A percentile compares a stretch with the other conserved stretches of the same genome.
phyloP scores from a whole-genome alignment of 2,888 invertebrate species.

The Aplocera efformata region DNA sequence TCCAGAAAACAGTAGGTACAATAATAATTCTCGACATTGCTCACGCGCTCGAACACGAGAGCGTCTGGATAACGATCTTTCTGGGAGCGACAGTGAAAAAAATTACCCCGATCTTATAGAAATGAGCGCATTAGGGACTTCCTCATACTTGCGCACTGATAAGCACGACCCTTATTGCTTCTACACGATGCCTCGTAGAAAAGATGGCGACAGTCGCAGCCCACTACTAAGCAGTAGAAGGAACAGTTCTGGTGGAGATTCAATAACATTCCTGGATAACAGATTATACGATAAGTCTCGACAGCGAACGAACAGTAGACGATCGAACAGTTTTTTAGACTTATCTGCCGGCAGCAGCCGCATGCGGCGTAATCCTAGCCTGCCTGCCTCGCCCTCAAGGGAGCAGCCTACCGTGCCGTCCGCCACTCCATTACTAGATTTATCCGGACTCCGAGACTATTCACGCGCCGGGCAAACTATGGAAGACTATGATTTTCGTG shows the following conservation, averaged over 20 bases:
- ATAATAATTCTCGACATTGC: slow-evolving; percentile 64
- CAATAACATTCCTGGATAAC: slow-evolving; percentile 65
- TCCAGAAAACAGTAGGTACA: slow-evolving; percentile 61
- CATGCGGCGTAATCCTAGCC: slow-evolving; percentile 77
- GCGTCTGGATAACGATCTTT: slow-evolving; percentile 71
- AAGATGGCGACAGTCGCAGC: slow-evolving; percentile 86
- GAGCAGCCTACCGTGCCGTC: slow-evolving; percentile 67
- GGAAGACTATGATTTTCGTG: slow-evolving; percentile 87
- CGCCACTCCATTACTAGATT: slow-evolving; percentile 83
- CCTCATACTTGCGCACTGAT: slow-evolving; percentile 62
- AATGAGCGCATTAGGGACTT: slow-evolving; percentile 69
- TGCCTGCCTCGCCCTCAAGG: slow-evolving; percentile 84
- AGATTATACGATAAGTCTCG: slow-evolving; percentile 56
- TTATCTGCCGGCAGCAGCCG: slow-evolving; percentile 75
- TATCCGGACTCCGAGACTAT: slow-evolving; percentile 77
- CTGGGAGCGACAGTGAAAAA: slow-evolving; percentile 74
- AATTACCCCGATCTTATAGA: slow-evolving; percentile 80
- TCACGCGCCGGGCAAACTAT: slow-evolving; percentile 66
- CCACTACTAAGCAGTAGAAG: slow-evolving; percentile 86
- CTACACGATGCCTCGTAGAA: slow-evolving; percentile 84
- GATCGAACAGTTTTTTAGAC: slow-evolving; percentile 87
- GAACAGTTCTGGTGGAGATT: slow-evolving; percentile 86
- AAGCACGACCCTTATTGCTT: slow-evolving; percentile 76
- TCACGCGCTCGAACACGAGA: slow-evolving; percentile 61
- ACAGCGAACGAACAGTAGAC: slow-evolving; percentile 63